Percentiles rank a stretch among this genome's conserved stretches.
Evolutionary conservation across 2,888 invertebrate genomes (phyloP).

Genomic region (Tethea ocularis): DNA sequence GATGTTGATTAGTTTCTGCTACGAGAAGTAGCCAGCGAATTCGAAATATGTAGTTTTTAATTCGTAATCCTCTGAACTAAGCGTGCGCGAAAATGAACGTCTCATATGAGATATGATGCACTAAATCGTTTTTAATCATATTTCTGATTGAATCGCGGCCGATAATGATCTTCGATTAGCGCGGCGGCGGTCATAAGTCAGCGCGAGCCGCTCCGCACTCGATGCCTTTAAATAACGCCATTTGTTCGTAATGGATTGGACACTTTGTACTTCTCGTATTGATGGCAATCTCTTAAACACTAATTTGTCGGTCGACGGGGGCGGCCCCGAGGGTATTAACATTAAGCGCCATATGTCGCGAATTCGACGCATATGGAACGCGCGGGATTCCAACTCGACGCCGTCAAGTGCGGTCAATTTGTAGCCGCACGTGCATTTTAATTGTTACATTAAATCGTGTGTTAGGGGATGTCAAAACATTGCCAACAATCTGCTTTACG

Average conservation of each 20-base stretch:
- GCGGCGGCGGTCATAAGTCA: slow-evolving; percentile 28
- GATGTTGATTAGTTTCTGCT: background rate
- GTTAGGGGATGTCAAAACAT: background rate
- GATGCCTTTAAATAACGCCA: slow-evolving; percentile 63
- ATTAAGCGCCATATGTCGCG: slow-evolving; percentile 72
- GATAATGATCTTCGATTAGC: slow-evolving; percentile 77
- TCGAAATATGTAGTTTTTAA: slow-evolving; percentile 2
- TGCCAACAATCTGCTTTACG: background rate
- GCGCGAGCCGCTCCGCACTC: slow-evolving; percentile 16
- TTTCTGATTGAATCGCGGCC: slow-evolving; percentile 69
- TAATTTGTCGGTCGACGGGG: slow-evolving; percentile 63
- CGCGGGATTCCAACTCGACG: slow-evolving; percentile 28
- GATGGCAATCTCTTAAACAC: slow-evolving; percentile 79
- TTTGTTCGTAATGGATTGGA: slow-evolving; percentile 78
- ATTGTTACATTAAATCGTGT: slow-evolving; percentile 56
- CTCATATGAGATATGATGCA: slow-evolving; percentile 46
- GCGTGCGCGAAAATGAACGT: slow-evolving; percentile 13
- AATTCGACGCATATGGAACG: slow-evolving; percentile 32
- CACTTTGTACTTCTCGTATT: slow-evolving; percentile 57
- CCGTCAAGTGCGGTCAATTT: slow-evolving; percentile 34
- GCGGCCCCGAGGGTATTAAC: slow-evolving; percentile 34
- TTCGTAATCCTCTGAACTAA: background rate
- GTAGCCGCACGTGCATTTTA: slow-evolving; percentile 51
- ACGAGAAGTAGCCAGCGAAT: background rate
- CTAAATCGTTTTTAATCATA: slow-evolving; percentile 72